Evolutionary conservation across 1,140 invertebrate species (phyloP).

Genomic region (Stegodyphus mimosarum): DNA sequence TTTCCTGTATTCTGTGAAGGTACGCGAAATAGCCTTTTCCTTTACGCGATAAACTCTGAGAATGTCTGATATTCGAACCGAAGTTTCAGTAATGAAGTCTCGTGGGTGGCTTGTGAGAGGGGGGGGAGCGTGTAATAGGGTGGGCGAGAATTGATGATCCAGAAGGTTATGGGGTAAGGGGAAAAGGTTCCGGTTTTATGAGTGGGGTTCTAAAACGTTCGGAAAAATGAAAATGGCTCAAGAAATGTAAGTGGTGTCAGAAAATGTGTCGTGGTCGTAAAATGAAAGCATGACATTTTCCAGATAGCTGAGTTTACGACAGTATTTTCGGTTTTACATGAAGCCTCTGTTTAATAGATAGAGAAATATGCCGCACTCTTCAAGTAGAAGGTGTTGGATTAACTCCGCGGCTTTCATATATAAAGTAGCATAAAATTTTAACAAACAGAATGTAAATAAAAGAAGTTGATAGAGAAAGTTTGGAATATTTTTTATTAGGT

Average conservation of each 20-base stretch:
- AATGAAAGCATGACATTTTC: background rate
- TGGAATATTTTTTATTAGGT: background rate
- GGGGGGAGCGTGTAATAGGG: slow-evolving; percentile 22
- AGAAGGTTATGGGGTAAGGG: slow-evolving; percentile 10
- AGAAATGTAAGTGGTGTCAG: background rate
- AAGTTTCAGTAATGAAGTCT: slow-evolving; percentile 53
- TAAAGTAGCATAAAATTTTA: slow-evolving; percentile 5
- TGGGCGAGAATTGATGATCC: slow-evolving; percentile 38
- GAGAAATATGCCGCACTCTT: no score
- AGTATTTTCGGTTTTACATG: background rate
- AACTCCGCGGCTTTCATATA: background rate
- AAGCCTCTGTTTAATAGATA: no score
- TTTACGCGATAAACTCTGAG: slow-evolving; percentile 25
- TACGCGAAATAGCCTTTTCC: slow-evolving; percentile 1
- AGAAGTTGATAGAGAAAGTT: background rate
- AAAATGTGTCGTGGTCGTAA: background rate
- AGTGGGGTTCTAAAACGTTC: background rate
- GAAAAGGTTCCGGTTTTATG: background rate
- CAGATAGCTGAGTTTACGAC: background rate
- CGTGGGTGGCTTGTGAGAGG: background rate
- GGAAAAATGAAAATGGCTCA: background rate
- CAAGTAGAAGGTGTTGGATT: no score
- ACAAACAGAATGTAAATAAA: background rate
- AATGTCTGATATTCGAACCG: slow-evolving; percentile 33
- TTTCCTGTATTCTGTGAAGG: slow-evolving; percentile 1